These are phyloP conservation scores for Cynoglossus semilaevis DNA, from an alignment of 2,113 vertebrate genomes.

Conservation along the genomic window DNA sequence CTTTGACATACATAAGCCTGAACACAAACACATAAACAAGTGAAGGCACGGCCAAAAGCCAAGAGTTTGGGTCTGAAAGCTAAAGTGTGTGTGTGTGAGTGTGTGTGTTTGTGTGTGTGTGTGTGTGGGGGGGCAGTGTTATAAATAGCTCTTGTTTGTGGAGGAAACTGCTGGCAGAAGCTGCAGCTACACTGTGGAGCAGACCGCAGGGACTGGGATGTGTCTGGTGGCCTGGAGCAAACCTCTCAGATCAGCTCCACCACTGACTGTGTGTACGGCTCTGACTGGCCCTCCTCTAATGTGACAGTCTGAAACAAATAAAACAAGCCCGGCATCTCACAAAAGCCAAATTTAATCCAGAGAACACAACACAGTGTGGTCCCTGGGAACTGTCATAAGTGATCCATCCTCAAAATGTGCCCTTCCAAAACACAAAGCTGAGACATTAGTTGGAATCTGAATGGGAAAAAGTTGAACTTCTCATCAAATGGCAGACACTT, in stretches of 20 bases:
- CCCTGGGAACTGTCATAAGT: conserved; percentile 38
- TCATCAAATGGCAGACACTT: conserved; percentile 1
- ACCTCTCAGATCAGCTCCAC: conserved; percentile 58
- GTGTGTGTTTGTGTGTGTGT: conserved; percentile 78
- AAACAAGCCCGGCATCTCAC: conserved; percentile 20
- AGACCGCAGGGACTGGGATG: conserved; percentile 72
- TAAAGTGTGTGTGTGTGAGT: conserved; percentile 72
- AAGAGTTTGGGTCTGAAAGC: conserved; percentile 79
- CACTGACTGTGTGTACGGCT: conserved; percentile 41
- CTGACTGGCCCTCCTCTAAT: conserved; percentile 59
- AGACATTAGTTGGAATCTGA: neutral
- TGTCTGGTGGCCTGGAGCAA: conserved; percentile 59
- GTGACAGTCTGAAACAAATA: conserved; percentile 61
- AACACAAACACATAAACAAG: conserved; percentile 43
- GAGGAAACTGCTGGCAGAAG: conserved; percentile 68
- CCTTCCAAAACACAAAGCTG: neutral
- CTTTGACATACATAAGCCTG: conserved; percentile 59
- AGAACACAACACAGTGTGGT: conserved; percentile 5
- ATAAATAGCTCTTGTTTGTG: conserved; percentile 80
- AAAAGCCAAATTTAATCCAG: conserved; percentile 35
- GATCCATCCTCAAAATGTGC: conserved; percentile 1
- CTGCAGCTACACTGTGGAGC: conserved; percentile 70
- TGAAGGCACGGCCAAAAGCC: conserved; percentile 41
- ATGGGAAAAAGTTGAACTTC: conserved; percentile 4
- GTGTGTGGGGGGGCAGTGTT: conserved; percentile 79